phyloP scores from a whole-genome alignment of 2,888 invertebrate genomes.

The Leucoma salicis region DNA sequence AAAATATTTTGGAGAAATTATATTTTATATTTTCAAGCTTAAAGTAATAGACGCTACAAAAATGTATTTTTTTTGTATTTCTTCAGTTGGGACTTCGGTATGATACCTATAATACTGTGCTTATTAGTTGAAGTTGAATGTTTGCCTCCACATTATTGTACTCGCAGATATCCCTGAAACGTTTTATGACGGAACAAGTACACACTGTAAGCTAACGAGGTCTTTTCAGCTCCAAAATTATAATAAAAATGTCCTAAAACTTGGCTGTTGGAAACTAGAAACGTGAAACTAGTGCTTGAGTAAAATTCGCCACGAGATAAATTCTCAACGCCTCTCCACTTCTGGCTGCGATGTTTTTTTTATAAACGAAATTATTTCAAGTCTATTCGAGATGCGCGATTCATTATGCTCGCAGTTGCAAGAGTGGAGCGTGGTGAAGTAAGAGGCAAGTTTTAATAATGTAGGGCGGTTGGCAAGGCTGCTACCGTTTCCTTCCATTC shows the following conservation, averaged over 20 bases:
- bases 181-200: conserved; percentile 27
- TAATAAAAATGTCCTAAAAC: conserved; percentile 38
- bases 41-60: conserved; percentile 6
- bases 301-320: conserved; percentile 30
- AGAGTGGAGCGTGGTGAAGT: conserved; percentile 60
- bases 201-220: conserved; percentile 40
- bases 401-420: conserved; percentile 66
- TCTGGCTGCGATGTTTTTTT: conserved; percentile 35
- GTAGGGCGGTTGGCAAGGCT: conserved; percentile 76
- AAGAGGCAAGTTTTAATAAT: conserved; percentile 80
- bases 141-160: conserved; percentile 7
- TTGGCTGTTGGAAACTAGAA: conserved; percentile 30
- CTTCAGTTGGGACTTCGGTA: conserved; percentile 5
- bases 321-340: conserved; percentile 36
- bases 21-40: conserved; percentile 18
- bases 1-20: conserved; percentile 13
- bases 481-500: conserved; percentile 76
- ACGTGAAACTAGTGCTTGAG: conserved; percentile 30
- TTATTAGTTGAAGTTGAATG: conserved; percentile 6
- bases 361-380: conserved; percentile 56
- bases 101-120: conserved; percentile 10
- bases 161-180: conserved; percentile 3
- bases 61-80: conserved; percentile 10
- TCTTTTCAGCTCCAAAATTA: conserved; percentile 34
- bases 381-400: conserved; percentile 64